Evolutionary conservation across 2,113 vertebrate genomes (phyloP).

Genomic region (Chaetura pelagica): DNA sequence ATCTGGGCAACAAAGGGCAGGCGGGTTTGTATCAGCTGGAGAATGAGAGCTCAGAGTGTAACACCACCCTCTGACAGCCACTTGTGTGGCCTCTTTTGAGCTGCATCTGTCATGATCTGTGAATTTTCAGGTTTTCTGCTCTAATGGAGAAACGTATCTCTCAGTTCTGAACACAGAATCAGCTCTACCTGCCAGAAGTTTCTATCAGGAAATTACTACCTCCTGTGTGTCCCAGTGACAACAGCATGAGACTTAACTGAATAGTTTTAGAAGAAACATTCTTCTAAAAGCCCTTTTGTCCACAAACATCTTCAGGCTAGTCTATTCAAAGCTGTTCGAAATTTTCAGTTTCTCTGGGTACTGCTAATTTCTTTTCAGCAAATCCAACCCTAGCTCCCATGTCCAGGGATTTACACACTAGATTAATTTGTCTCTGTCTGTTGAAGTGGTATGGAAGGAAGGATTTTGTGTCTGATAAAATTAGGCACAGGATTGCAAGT

Average conservation of each 20-base stretch:
- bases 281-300: neutral
- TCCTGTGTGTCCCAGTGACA: neutral
- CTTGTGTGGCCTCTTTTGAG: neutral
- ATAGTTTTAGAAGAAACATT: neutral
- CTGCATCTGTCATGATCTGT: neutral
- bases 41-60: neutral
- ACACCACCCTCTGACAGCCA: neutral
- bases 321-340: neutral
- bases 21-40: neutral
- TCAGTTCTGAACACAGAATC: neutral
- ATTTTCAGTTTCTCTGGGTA: neutral
- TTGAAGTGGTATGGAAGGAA: neutral
- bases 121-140: neutral
- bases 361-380: neutral
- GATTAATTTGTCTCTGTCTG: neutral
- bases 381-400: neutral
- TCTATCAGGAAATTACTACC: neutral
- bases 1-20: neutral
- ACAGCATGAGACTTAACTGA: neutral
- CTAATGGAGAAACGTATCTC: neutral
- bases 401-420: neutral
- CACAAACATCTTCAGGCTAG: neutral
- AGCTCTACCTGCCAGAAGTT: neutral
- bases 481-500: neutral
- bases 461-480: neutral